phyloP scores from a whole-genome alignment of 2,888 invertebrate genomes.

The Lasioglossum calceatum region DNA sequence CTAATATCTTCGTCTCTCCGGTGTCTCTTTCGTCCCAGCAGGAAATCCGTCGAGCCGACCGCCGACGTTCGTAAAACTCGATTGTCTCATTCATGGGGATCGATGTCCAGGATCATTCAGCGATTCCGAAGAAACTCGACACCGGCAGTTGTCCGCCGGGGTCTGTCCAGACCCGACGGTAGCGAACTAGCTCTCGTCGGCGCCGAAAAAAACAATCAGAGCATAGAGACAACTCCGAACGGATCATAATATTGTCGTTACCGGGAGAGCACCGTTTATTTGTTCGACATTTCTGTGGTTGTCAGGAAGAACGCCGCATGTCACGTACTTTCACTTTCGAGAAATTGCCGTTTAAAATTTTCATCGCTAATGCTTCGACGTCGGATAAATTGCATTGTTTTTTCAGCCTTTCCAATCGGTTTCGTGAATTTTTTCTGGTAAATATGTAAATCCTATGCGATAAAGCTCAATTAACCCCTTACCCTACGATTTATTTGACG shows the following conservation, averaged over 20 bases:
- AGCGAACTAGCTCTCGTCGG: not conserved
- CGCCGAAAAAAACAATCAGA: not conserved
- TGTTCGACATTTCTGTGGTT: not conserved
- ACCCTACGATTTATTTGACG: too few species aligned
- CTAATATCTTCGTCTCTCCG: not conserved
- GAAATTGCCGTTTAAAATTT: too few species aligned
- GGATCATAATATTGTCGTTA: not conserved
- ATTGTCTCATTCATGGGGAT: slow-evolving; percentile 27
- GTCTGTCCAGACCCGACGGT: not conserved
- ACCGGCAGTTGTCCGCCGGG: not conserved
- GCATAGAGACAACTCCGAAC: not conserved
- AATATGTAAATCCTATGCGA: too few species aligned
- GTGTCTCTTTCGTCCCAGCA: not conserved
- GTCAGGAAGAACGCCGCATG: too few species aligned
- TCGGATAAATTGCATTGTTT: too few species aligned
- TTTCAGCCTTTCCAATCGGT: too few species aligned
- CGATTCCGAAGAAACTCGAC: not conserved
- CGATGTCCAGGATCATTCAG: not conserved
- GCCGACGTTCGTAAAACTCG: slow-evolving; percentile 10
- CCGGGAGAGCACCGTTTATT: not conserved
- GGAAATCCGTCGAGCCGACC: slow-evolving; percentile 16
- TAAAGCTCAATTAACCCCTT: too few species aligned
- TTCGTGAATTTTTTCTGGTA: too few species aligned
- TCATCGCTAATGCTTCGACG: too few species aligned
- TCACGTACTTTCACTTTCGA: too few species aligned